Conservation (phyloP, 2,797 vertebrate genomes). For the Gymnocypris eckloni region DNA sequence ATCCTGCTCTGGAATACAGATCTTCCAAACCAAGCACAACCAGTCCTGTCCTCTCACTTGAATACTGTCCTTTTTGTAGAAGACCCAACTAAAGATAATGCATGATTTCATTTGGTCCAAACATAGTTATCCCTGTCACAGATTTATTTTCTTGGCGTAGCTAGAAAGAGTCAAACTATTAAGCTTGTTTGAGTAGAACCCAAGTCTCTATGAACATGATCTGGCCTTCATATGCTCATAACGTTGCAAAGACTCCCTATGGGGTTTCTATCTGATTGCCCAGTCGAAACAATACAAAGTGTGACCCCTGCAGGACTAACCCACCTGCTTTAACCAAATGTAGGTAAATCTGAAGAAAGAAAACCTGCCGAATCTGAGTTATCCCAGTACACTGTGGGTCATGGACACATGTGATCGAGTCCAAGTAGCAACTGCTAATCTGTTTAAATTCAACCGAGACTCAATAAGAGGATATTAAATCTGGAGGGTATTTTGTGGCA, state of each 20-base stretch:
- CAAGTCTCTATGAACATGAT: slow-evolving; percentile 50
- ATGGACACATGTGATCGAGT: slow-evolving; percentile 6
- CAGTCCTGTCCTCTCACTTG: slow-evolving; percentile 35
- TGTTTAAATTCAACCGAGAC: slow-evolving; percentile 36
- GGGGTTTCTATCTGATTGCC: slow-evolving; percentile 54
- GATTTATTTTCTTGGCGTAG: slow-evolving; percentile 52
- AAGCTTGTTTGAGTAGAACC: slow-evolving; percentile 48
- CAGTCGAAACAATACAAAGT: slow-evolving; percentile 54
- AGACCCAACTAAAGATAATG: slow-evolving; percentile 46
- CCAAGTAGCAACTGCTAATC: slow-evolving; percentile 46
- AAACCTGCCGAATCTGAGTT: not conserved
- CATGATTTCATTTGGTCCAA: slow-evolving; percentile 50
- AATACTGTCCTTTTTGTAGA: slow-evolving; percentile 54
- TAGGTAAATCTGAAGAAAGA: not conserved
- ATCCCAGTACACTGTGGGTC: not conserved
- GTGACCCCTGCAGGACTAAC: slow-evolving; percentile 13
- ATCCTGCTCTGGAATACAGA: slow-evolving; percentile 52
- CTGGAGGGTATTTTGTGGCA: slow-evolving; percentile 31
- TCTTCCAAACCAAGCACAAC: slow-evolving; percentile 49
- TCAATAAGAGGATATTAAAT: slow-evolving; percentile 48
- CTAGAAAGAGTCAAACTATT: slow-evolving; percentile 43
- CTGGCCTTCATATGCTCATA: slow-evolving; percentile 48
- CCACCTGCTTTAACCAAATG: slow-evolving; percentile 35
- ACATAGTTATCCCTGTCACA: slow-evolving; percentile 53
- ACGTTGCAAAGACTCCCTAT: slow-evolving; percentile 56